These are phyloP conservation scores for Mythimna pallens DNA, from an alignment of 2,888 invertebrate species.

Conservation along the genomic window DNA sequence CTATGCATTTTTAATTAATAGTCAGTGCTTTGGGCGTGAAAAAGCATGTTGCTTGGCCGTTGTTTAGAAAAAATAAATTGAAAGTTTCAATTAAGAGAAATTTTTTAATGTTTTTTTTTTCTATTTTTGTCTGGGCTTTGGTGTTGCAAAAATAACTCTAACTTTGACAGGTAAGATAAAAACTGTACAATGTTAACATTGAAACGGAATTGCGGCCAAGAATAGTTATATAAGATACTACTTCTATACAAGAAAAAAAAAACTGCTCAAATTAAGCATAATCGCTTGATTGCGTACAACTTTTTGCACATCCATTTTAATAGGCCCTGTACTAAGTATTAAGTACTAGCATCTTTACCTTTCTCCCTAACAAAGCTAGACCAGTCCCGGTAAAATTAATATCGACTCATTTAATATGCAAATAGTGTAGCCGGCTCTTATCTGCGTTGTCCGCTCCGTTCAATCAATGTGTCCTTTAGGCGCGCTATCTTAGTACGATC, in stretches of 20 bases:
- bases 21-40: conserved; percentile 59
- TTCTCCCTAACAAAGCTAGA: conserved; percentile 67
- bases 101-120: conserved; percentile 7
- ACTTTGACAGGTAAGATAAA: neutral
- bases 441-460: conserved; percentile 87
- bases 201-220: neutral
- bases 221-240: conserved; percentile 5
- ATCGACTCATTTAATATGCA: conserved; percentile 89
- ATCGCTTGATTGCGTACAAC: conserved; percentile 32
- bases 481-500: conserved; percentile 83
- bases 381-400: conserved; percentile 83
- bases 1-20: conserved; percentile 68
- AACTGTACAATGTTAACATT: neutral
- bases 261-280: conserved; percentile 6
- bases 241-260: conserved; percentile 14
- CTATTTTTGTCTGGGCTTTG: conserved; percentile 17
- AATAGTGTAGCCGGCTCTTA: conserved; percentile 83
- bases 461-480: conserved; percentile 89
- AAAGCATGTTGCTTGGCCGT: conserved; percentile 36
- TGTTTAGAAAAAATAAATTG: conserved; percentile 42
- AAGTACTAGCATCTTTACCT: conserved; percentile 57
- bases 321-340: conserved; percentile 54
- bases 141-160: neutral
- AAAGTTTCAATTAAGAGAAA: conserved; percentile 46
- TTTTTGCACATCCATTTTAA: conserved; percentile 57